Percentiles rank a stretch among this genome's conserved stretches.
Conservation (phyloP, 2,888 invertebrate species). For the Heliconius charithonia region DNA sequence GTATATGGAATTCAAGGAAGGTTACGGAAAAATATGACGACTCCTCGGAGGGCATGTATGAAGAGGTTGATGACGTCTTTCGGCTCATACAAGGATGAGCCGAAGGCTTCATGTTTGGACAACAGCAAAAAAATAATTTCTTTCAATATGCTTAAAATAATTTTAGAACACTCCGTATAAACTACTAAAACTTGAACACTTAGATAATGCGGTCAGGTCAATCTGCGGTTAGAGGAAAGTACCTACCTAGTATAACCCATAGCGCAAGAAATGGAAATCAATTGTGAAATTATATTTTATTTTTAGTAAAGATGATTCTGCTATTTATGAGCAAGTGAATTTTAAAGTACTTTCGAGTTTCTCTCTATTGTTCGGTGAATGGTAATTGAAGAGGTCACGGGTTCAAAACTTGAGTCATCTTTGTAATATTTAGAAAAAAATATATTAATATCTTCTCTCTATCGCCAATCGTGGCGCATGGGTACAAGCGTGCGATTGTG, state of each 20-base stretch:
- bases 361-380: constrained; percentile 9
- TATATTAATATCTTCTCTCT: background rate
- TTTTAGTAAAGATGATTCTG: background rate
- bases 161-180: constrained; percentile 10
- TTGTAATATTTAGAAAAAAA: background rate
- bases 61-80: no score
- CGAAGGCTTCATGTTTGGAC: no score
- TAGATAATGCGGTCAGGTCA: constrained; percentile 43
- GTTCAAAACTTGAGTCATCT: constrained; percentile 4
- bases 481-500: background rate
- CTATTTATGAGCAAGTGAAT: background rate
- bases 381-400: constrained; percentile 14
- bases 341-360: constrained; percentile 4
- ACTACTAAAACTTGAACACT: constrained; percentile 26
- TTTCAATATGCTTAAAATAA: background rate
- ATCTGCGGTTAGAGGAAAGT: constrained; percentile 43
- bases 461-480: no score
- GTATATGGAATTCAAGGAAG: no score
- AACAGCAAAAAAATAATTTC: background rate
- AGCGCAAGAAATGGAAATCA: constrained; percentile 38
- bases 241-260: constrained; percentile 29
- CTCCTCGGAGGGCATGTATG: no score
- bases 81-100: no score
- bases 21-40: no score
- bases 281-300: constrained; percentile 30